A percentile compares a stretch with the other conserved stretches of the same genome.
Evolutionary conservation across 1,140 invertebrate genomes (phyloP).

Genomic region (Nasonia vitripennis): DNA sequence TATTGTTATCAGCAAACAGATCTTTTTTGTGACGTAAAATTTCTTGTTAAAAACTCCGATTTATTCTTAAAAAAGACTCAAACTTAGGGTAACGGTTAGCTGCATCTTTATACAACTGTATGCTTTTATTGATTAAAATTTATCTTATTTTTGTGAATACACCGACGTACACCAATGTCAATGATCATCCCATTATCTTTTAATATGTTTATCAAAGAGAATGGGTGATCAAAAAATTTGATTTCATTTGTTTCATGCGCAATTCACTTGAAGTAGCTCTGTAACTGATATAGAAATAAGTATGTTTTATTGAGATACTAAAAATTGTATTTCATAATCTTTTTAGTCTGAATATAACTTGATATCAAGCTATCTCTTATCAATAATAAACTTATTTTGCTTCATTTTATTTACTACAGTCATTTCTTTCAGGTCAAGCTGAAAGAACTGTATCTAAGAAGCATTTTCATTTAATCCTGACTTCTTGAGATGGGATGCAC

Average conservation of each 20-base stretch:
- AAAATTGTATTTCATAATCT: no score
- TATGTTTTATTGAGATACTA: no score
- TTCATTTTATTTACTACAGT: no score
- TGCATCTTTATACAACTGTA: not conserved
- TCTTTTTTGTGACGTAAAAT: not conserved
- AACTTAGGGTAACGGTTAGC: not conserved
- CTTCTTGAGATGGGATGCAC: no score
- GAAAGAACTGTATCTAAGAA: no score
- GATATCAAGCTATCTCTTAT: no score
- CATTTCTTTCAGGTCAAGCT: no score
- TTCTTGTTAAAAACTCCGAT: not conserved
- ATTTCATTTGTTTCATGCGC: not conserved
- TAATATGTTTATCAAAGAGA: not conserved
- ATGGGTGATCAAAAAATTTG: not conserved
- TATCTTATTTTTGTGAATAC: not conserved
- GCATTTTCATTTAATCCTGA: no score
- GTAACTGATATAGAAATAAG: not conserved
- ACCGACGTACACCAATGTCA: not conserved
- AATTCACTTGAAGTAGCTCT: not conserved
- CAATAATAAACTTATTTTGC: no score
- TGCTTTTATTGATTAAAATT: not conserved
- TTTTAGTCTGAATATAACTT: no score
- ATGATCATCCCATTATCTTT: not conserved
- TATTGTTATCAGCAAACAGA: not conserved
- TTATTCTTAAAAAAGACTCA: not conserved